These are phyloP conservation scores for Macrosoma leucophasiata DNA, from an alignment of 2,888 invertebrate species.

Conservation along the genomic window DNA sequence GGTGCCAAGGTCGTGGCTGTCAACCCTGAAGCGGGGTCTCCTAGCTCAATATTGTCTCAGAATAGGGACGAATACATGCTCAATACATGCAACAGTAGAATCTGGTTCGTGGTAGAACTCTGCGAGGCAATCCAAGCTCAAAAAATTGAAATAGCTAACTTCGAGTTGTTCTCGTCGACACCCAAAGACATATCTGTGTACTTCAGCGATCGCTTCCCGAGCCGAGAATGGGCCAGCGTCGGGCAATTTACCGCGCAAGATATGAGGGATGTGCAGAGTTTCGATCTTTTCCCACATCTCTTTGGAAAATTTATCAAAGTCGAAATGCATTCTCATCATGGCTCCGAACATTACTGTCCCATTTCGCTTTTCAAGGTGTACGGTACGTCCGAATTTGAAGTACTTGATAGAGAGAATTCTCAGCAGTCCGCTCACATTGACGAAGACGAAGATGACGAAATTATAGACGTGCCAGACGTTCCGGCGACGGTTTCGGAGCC, in stretches of 20 bases:
- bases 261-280: conserved; percentile 90
- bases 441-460: conserved; percentile 81
- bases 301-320: conserved; percentile 94
- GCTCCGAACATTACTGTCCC: conserved; percentile 98
- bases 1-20: conserved; percentile 96
- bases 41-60: conserved; percentile 89
- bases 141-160: conserved; percentile 96
- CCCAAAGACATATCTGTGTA: conserved; percentile 93
- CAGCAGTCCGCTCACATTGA: conserved; percentile 78
- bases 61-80: conserved; percentile 98
- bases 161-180: conserved; percentile 97
- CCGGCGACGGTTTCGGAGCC: conserved; percentile 68
- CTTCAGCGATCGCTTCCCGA: conserved; percentile 92
- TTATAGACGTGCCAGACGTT: conserved; percentile 73
- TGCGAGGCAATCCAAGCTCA: conserved; percentile 98
- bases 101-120: conserved; percentile 97
- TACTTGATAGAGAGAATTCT: conserved; percentile 87
- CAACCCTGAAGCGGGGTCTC: conserved; percentile 94
- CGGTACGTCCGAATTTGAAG: conserved; percentile 95
- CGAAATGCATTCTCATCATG: conserved; percentile 95
- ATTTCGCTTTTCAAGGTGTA: conserved; percentile 95
- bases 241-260: conserved; percentile 93
- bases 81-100: conserved; percentile 93
- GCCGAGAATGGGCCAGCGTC: conserved; percentile 92
- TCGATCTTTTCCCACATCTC: conserved; percentile 84